Evolutionary conservation across 2,113 vertebrate genomes (phyloP), one percentile per base, ranked within the genome.

Genomic region (Pluvialis apricaria): DNA sequence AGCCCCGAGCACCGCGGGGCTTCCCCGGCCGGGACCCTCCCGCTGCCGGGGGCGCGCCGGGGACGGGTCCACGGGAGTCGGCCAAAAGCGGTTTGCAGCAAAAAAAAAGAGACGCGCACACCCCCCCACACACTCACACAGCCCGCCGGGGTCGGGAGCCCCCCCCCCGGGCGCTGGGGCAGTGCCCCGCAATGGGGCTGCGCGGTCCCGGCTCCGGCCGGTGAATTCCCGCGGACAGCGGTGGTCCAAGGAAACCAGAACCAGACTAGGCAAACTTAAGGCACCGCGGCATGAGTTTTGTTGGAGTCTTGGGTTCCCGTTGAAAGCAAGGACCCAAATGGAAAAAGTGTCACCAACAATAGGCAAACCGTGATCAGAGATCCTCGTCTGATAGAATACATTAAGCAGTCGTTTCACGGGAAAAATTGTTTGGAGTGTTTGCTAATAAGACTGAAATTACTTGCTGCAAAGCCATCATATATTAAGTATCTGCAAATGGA

Each of bases 401-500:
- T 40, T 9, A 73, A 81, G 77, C 44, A 61, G 69, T 44, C 86
- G 38, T 92, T 84, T 68, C 82, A 86, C 2, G 1, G 21, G 47
- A 24, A 71, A 88, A 84, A 68, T 3, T 49, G 34, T 32, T 66
- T 36, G 47, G 82, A 21, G 11, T 69, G 1, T 79, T 69, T 57
- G 70, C 66, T 90, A 69, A 5, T 54, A 64, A 69, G 44, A 69
- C 36, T 31, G 42, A 60, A 91, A 86, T 36, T 47, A 49, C 72
- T 93, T 91, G 52, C 57, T 84, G 77, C 69, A 76, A 86, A 82
- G 52, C 40, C 15, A 32, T 57, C 73, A 47, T 54, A 13, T 10
- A 64, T 68, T 65, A 70, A 70, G 54, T 90, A 81, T 57, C 86
- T 93, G 94, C 92, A 93, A 29, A 54, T 82, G 40, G 61, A 91